Base-by-base conservation (phyloP, 2,888 invertebrate species). In the Caenorhabditis auriculariae region DNA sequence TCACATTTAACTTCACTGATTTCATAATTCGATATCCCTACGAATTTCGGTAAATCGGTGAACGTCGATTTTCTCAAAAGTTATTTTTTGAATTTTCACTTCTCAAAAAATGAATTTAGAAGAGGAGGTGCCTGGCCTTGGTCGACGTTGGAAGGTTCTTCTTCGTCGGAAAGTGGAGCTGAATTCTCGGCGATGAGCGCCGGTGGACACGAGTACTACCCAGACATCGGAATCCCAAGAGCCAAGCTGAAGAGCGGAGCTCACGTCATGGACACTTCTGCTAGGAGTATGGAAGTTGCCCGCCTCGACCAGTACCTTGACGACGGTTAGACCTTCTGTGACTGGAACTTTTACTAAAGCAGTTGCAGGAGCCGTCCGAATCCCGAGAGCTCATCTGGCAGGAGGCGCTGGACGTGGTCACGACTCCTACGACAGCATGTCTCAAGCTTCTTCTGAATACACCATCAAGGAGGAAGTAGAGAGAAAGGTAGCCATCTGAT, bases 391-490 rank as follows among this genome's bases (percentile, higher is more conserved):
- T 2, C 76, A 70, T 55, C 58, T 81, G 41, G 66, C 64, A n/a
- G 72, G 71, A 32, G 65, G 35, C 7, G 54, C 43, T 21, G 58
- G 21, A 37, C 58, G 32, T 12, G 51, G 49, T 48, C 54, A 54
- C 52, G 59, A 58, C 6, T 69, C 72, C 17, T 78, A 72, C 32
- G 69, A 78, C 51, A 72, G 69, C 32, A 52, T 67, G 42, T 76
- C 75, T 5, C 74, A 68, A 7, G 65, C 75, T 5, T 72, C 74
- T 21, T 73, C 73, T 38, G 81, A 78, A 49, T 81, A 80, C 68
- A 82, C 81, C 7, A 77, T 78, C 41, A 68, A 66, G 12, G 80
- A 80, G 44, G 80, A 80, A 48, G 69, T 80, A 45, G 80, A 80
- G 46, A 46, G 73, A 48, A 65, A 61, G 28, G 59, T 59, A 9